A percentile compares a stretch with the other conserved stretches of the same genome.
These are phyloP conservation scores for Eupelmus urozonus DNA, from an alignment of 2,888 invertebrate species.

Conservation along the genomic window DNA sequence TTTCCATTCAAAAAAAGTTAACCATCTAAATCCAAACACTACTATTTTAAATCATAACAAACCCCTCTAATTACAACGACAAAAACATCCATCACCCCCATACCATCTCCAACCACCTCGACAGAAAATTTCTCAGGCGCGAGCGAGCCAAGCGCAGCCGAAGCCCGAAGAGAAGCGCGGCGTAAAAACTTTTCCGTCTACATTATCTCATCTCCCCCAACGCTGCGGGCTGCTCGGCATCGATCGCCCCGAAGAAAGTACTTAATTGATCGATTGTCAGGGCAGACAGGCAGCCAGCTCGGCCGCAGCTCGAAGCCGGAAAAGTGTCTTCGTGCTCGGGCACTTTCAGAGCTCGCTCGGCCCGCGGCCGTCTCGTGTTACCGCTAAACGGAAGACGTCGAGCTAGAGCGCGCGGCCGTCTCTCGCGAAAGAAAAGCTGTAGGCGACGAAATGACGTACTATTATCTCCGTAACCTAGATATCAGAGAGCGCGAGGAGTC, in stretches of 20 bases:
- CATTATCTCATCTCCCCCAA: conserved; percentile 35
- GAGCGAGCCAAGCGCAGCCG: no score
- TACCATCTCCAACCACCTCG: no score
- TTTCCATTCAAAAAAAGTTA: no score
- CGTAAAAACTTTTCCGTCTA: conserved; percentile 31
- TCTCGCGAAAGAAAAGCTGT: conserved; percentile 21
- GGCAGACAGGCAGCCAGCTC: background rate
- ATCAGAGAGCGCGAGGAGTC: conserved; percentile 55
- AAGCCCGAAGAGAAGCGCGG: conserved; percentile 1
- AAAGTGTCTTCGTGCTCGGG: conserved; percentile 45
- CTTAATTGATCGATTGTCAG: conserved; percentile 56
- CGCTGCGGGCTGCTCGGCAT: conserved; percentile 34
- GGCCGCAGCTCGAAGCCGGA: conserved; percentile 35
- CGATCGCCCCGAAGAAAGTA: conserved; percentile 42
- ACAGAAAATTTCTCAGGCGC: background rate
- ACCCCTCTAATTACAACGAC: conserved; percentile 5
- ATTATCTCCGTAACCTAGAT: conserved; percentile 63
- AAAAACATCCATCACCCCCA: conserved; percentile 13
- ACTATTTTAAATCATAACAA: background rate
- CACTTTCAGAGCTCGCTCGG: conserved; percentile 25
- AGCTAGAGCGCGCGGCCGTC: background rate
- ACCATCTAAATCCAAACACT: no score
- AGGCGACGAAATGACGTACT: conserved; percentile 60
- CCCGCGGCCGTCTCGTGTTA: conserved; percentile 41
- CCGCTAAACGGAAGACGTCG: conserved; percentile 46